Evolutionary conservation across 2,113 vertebrate species (phyloP), one percentile per base, ranked within the genome.

Genomic region (Ariopsis seemanni): DNA sequence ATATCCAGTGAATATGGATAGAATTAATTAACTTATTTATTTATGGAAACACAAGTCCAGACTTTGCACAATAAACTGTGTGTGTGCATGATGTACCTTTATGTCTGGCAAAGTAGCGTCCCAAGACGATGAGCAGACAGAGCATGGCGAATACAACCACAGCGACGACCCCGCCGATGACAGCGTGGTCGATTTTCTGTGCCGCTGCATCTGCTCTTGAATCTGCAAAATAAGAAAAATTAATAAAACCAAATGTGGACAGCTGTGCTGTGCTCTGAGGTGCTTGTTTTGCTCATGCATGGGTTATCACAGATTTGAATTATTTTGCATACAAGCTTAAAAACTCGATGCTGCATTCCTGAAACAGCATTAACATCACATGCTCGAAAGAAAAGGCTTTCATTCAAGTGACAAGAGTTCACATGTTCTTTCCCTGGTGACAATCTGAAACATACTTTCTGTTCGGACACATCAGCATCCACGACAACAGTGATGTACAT

Each of bases 141-240:
- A 99, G 97, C 96, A 99, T 98, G 5, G 97, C 98, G 25, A 99
- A 99, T 92, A 99, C 99, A 85, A 99, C 98, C 92, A 99, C 98
- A 0, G 98, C 98, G 88, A 99, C 98, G 60, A 99, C 98, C 7
- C 98, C 98, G 0, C 98, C 98, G 0, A 99, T 98, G 94, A 99
- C 98, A 0, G 98, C 98, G 0, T 99, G 98, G 93, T 99, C 98
- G 92, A 99, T 97, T 27, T 97, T 97, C 94, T 97, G 96, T 0
- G 97, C 94, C 3, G 96, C 95, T 27, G 97, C 97, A 90, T 97
- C 96, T 48, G 97, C 97, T 89, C 97, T 96, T 82, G 98, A 97
- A 95, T 99, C 98, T 99, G 96, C 92, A 86, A 94, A 83, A 89
- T 94, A 63, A 75, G 10, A 62, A 50, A 71, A 81, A 89, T 42